phyloP scores from a whole-genome alignment of 2,888 invertebrate species.

The Hipparchia sbordonii region DNA sequence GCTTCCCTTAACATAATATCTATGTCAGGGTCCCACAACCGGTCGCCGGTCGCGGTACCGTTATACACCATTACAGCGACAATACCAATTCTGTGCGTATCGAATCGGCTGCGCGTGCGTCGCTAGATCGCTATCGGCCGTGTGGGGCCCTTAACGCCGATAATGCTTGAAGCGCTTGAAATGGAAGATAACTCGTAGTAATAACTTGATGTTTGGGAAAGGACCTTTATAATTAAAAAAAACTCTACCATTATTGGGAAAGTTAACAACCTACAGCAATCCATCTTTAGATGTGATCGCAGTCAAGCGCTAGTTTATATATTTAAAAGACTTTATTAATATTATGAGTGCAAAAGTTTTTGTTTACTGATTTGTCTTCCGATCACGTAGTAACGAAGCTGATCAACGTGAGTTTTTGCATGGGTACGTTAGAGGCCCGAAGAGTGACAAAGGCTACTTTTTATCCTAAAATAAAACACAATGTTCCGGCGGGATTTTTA shows the following conservation, averaged over 20 bases:
- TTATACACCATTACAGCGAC: slow-evolving; percentile 56
- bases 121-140: slow-evolving; percentile 50
- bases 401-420: too few relatives aligned
- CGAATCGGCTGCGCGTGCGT: slow-evolving; percentile 57
- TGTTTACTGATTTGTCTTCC: too few relatives aligned
- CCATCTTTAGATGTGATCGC: neutral
- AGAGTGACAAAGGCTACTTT: too few relatives aligned
- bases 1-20: slow-evolving; percentile 45
- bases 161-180: slow-evolving; percentile 24
- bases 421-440: too few relatives aligned
- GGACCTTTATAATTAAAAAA: neutral
- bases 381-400: too few relatives aligned
- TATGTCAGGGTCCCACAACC: slow-evolving; percentile 45
- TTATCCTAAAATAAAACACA: too few relatives aligned
- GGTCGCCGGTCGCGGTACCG: slow-evolving; percentile 47
- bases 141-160: slow-evolving; percentile 34
- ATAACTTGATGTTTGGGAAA: neutral
- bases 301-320: neutral
- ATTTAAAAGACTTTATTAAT: too few relatives aligned
- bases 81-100: slow-evolving; percentile 57
- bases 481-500: too few relatives aligned
- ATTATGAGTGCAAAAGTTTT: too few relatives aligned
- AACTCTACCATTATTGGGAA: neutral
- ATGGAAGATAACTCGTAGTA: neutral
- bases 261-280: too few relatives aligned